Evolutionary conservation across 2,797 vertebrate species (phyloP).

Genomic region (Furcifer pardalis): DNA sequence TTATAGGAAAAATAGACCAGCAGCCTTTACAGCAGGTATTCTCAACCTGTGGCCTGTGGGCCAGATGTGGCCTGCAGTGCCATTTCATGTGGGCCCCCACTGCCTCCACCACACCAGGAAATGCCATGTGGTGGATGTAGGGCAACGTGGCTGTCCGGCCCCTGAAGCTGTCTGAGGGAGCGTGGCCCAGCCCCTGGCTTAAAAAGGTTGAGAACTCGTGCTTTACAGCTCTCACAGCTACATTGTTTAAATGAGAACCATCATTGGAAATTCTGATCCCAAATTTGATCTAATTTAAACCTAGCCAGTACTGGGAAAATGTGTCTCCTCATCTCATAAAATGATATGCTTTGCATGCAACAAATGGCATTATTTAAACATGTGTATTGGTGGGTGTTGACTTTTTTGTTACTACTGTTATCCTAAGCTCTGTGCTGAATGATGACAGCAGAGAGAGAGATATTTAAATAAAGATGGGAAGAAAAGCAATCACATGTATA

Average conservation of each 20-base stretch:
- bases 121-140: no score
- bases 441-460: not conserved
- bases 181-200: no score
- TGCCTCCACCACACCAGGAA: no score
- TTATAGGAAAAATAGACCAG: conserved; percentile 24
- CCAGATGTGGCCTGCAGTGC: no score
- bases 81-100: no score
- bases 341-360: not conserved
- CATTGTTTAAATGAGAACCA: not conserved
- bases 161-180: no score
- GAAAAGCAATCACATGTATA: no score
- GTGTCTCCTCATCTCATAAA: not conserved
- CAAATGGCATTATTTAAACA: not conserved
- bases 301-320: not conserved
- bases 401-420: not conserved
- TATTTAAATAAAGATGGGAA: no score
- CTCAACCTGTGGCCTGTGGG: no score
- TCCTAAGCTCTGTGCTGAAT: not conserved
- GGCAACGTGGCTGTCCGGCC: no score
- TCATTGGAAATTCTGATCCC: not conserved
- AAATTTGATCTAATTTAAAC: not conserved
- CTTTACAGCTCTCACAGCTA: not conserved
- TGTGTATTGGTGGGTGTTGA: not conserved
- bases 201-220: no score
- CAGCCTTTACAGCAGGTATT: no score